These are phyloP conservation scores for Passer domesticus DNA, from an alignment of 2,113 vertebrate species.

Conservation along the genomic window DNA sequence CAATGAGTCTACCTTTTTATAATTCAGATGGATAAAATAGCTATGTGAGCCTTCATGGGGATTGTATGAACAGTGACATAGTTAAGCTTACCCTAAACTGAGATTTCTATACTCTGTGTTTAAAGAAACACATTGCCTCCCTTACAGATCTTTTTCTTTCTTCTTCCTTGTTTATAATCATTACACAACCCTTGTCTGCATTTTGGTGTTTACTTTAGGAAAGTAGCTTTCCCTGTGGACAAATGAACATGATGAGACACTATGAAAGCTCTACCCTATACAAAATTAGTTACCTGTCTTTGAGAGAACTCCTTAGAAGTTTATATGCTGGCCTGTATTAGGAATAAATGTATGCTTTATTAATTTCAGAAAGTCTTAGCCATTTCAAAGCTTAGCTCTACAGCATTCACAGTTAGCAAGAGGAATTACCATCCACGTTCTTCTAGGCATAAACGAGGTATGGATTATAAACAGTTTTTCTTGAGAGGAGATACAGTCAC, in stretches of 20 bases:
- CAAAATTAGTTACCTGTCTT: background rate
- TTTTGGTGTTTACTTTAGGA: background rate
- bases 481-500: background rate
- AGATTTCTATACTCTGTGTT: background rate
- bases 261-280: background rate
- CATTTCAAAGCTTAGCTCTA: background rate
- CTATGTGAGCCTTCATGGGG: background rate
- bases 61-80: background rate
- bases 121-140: background rate
- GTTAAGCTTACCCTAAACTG: background rate
- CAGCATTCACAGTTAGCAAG: background rate
- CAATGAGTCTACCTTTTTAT: background rate
- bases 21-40: background rate
- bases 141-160: background rate
- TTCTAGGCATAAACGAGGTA: background rate
- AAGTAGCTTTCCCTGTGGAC: background rate
- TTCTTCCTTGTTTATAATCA: background rate
- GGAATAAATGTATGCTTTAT: background rate
- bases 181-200: accelerated
- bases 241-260: background rate
- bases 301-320: background rate
- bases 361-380: background rate
- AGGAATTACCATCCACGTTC: background rate
- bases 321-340: background rate
- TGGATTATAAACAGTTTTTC: background rate